A percentile compares a stretch with the other conserved stretches of the same genome.
Conservation (phyloP, 1,140 invertebrate species). For the Luehdorfia chinensis region DNA sequence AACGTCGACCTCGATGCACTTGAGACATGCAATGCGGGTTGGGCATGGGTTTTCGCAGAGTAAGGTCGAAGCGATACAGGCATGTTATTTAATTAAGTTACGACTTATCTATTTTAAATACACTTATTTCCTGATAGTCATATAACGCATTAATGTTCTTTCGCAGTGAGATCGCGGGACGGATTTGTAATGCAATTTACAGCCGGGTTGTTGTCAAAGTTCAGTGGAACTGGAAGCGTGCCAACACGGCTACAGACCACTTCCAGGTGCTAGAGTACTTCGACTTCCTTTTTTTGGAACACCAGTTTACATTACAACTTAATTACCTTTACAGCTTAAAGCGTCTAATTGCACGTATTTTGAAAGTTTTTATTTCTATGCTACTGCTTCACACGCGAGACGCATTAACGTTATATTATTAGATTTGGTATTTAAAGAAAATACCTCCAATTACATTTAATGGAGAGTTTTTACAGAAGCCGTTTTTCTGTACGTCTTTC, state of each 20-base stretch:
- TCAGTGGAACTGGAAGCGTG: slow-evolving; percentile 65
- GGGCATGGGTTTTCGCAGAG: slow-evolving; percentile 7
- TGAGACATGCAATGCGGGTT: slow-evolving; percentile 35
- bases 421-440: slow-evolving; percentile 5
- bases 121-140: not conserved
- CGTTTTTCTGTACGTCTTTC: slow-evolving; percentile 53
- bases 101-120: not conserved
- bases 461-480: slow-evolving; percentile 25
- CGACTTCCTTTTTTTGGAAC: slow-evolving; percentile 37
- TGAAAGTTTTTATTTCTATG: not conserved
- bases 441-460: slow-evolving; percentile 1
- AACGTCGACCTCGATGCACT: slow-evolving; percentile 41
- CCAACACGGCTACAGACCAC: slow-evolving; percentile 55
- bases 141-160: too few relatives aligned
- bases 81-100: slow-evolving; percentile 1
- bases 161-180: slow-evolving; percentile 20
- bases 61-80: slow-evolving; percentile 10
- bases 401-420: slow-evolving; percentile 3
- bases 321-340: slow-evolving; percentile 25
- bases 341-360: not conserved
- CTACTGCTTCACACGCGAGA: not conserved
- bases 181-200: slow-evolving; percentile 42
- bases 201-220: slow-evolving; percentile 62
- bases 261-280: slow-evolving; percentile 56
- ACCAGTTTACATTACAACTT: slow-evolving; percentile 26